Base-by-base conservation (phyloP, 2,888 invertebrate genomes). In the Gerris lacustris region DNA sequence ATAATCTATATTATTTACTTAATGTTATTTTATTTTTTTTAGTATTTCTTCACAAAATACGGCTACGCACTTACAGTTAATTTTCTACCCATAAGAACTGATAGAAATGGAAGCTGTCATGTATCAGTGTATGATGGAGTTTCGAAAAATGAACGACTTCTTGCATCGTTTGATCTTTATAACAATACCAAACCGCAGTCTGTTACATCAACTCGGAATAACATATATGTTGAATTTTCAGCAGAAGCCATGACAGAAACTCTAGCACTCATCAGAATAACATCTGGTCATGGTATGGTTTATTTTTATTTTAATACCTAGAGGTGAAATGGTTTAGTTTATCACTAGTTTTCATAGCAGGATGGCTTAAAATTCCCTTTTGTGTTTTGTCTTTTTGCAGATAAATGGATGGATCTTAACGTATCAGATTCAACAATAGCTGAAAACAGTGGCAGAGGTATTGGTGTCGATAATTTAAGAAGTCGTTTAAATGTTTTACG, bases 371-470 rank as follows among this genome's bases (percentile, higher is more conserved):
- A 31, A 31, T 31, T 31, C 31, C 31, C 31, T 31, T 31, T 31
- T 31, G 1, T 31, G 1, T 31, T 31, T 31, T 31, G 31, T 31
- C 31, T 31, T 31, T 31, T 75, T 77, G 2, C 75, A 83, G 84
- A 80, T 72, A 84, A 91, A 83, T 87, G 88, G 44, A 94, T 89
- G 79, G 96, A 97, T 80, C 82, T 97, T 70, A 92, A 92, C 77
- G 85, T 99, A 18, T 89, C 90, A 0, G 88, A 92, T 77, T 91
- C 93, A 1, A 86, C 88, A 55, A 87, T 98, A 72, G 87, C 89
- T 4, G 89, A 92, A 79, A 99, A 99, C 82, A 89, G 90, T 76
- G 97, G 97, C 0, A 88, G 96, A 79, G 99, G 99, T n/a, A 86
- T 99, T 69, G 91, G 87, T n/a, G 87, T 93, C 15, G 94, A 96